phyloP scores from a whole-genome alignment of 2,888 invertebrate genomes.

The Metopia argyrocephala region DNA sequence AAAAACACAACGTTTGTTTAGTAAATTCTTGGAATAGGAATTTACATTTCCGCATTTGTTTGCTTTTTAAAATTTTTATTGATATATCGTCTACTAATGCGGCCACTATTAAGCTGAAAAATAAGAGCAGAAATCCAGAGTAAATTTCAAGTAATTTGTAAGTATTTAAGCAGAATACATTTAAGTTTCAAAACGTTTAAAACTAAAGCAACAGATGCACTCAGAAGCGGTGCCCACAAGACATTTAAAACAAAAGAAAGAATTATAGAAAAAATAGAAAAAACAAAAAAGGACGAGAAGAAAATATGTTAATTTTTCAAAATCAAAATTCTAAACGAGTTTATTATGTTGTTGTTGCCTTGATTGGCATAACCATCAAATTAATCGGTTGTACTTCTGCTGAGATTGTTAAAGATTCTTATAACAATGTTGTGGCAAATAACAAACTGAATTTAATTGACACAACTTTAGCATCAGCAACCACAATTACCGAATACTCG shows the following conservation, averaged over 20 bases:
- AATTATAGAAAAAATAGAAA: background rate
- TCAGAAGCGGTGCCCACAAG: too few relatives aligned
- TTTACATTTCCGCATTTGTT: slow-evolving; percentile 8
- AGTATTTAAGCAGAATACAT: slow-evolving; percentile 6
- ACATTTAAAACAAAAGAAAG: background rate
- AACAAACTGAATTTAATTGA: slow-evolving; percentile 31
- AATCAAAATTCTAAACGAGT: slow-evolving; percentile 7
- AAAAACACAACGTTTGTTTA: background rate
- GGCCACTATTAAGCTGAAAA: background rate
- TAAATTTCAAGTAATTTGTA: slow-evolving; percentile 7
- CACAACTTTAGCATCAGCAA: slow-evolving; percentile 20
- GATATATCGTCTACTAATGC: background rate
- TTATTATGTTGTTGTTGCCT: background rate
- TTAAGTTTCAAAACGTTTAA: background rate
- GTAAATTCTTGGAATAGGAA: slow-evolving; percentile 23
- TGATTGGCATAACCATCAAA: slow-evolving; percentile 5
- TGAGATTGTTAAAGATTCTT: background rate
- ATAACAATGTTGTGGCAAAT: background rate
- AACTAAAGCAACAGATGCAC: background rate
- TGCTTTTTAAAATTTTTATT: background rate
- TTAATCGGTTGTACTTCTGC: background rate
- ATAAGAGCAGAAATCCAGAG: background rate
- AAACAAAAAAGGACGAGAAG: background rate
- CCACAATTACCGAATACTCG: slow-evolving; percentile 47
- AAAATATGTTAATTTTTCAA: slow-evolving; percentile 22